Conservation (phyloP, 1,140 invertebrate genomes). For the Penaeus indicus region DNA sequence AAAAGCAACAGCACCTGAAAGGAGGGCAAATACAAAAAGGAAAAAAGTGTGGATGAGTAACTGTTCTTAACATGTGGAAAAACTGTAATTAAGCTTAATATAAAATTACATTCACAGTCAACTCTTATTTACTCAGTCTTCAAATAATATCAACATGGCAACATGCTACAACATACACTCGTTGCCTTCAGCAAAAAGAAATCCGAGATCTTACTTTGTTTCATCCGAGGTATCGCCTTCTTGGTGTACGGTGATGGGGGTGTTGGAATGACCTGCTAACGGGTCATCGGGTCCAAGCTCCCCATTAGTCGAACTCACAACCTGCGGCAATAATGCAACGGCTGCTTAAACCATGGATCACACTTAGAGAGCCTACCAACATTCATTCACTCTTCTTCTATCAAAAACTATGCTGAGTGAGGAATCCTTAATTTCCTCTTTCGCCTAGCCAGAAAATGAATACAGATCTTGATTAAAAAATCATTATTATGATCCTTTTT, state of each 20-base stretch:
- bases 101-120: not conserved
- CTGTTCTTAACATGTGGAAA: too few relatives aligned
- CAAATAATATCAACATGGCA: not conserved
- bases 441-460: too few relatives aligned
- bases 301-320: constrained; percentile 97
- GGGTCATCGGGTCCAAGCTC: constrained; percentile 95
- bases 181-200: not conserved
- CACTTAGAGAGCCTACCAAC: too few relatives aligned
- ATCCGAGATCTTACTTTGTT: constrained; percentile 72
- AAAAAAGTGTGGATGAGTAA: not conserved
- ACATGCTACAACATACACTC: not conserved
- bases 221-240: constrained; percentile 86
- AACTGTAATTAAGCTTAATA: not conserved
- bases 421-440: too few relatives aligned
- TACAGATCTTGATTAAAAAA: too few relatives aligned
- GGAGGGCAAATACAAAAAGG: constrained; percentile 68
- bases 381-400: too few relatives aligned
- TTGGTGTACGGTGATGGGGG: constrained; percentile 91
- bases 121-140: not conserved
- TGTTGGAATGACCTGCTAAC: constrained; percentile 95
- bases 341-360: not conserved
- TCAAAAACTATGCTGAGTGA: too few relatives aligned
- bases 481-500: too few relatives aligned
- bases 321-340: constrained; percentile 76
- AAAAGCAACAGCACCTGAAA: constrained; percentile 96